Base-by-base conservation (phyloP, 2,888 invertebrate genomes). In the Teleogryllus oceanicus region DNA sequence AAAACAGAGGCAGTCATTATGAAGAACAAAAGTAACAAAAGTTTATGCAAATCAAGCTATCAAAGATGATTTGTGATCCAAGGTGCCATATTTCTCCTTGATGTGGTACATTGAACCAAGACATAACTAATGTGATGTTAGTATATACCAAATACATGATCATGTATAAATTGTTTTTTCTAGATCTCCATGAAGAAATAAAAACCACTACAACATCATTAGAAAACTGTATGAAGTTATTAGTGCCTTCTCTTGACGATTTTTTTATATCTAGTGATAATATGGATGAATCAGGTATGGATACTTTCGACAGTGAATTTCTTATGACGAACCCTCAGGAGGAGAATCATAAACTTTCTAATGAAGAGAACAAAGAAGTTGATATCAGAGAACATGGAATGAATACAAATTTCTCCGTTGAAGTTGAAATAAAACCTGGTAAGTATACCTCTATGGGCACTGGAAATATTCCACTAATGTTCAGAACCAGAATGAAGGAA, bases 211-310 rank as follows among this genome's bases (percentile, higher is more conserved):
- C 85, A 16, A 85, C 84, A 24, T 84, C 85, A 76, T 82, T 87
- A 81, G 84, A 84, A 62, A 85, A 85, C 75, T 85, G 86, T 78
- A 83, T 86, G 49, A 82, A 84, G 37, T 80, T 87, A 16, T 83
- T 87, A 2, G 80, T 86, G 10, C 86, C 86, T 20, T 84, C 84
- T 49, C 85, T 85, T 1, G 85, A 85, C 76, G 84, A 86, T 76
- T 84, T 86, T 79, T 85, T 84, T 81, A 83, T 85, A 79, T 80
- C 83, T 77, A 5, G 16, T 62, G 62, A 62, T 62, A n/a, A n/a
- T 18, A 37, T 5, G 37, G 37, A 37, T 5, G 37, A 37, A 37
- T 37, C 37, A 5, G 37, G 5, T 37, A 37, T 37, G 1, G 62
- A 62, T n/a, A 62, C 12, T 11, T 13, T 18, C 13, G 11, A 13